These are phyloP conservation scores for Protobothrops flavoviridis DNA, from an alignment of 2,113 vertebrate species.

Conservation along the genomic window DNA sequence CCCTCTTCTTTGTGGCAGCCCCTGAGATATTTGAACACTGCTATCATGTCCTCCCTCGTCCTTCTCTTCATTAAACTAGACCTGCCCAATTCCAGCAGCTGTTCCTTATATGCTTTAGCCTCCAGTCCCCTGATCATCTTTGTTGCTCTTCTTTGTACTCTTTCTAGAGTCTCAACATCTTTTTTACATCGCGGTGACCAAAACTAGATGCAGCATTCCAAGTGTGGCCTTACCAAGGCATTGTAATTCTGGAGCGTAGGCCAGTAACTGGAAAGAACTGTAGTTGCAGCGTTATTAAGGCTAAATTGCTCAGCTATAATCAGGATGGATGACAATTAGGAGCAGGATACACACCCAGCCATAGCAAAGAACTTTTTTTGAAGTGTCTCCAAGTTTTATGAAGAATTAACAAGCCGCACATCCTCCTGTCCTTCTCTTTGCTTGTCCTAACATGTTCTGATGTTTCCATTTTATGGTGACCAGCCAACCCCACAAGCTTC, in stretches of 20 bases:
- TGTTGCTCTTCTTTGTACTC: too few relatives aligned
- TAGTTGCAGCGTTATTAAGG: background rate
- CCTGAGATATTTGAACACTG: too few relatives aligned
- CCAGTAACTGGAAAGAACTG: background rate
- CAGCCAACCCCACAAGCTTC: constrained; percentile 32
- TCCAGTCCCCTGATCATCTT: too few relatives aligned
- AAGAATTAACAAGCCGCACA: constrained; percentile 33
- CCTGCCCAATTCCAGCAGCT: too few relatives aligned
- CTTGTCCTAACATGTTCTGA: constrained; percentile 30
- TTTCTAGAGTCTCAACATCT: too few relatives aligned
- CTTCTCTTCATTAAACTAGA: too few relatives aligned
- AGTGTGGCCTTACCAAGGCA: too few relatives aligned
- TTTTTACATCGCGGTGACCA: too few relatives aligned
- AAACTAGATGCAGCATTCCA: too few relatives aligned
- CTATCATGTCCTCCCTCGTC: too few relatives aligned
- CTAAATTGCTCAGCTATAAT: background rate
- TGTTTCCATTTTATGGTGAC: constrained; percentile 47
- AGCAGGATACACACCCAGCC: background rate
- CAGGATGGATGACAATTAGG: background rate
- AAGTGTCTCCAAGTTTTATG: constrained; percentile 35
- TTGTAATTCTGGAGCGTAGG: background rate
- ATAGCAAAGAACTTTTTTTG: background rate
- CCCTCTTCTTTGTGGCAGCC: too few relatives aligned
- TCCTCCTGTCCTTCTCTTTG: constrained; percentile 34
- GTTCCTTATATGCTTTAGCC: too few relatives aligned